Evolutionary conservation across 2,797 vertebrate species (phyloP).

Genomic region (Sparidentex hasta): DNA sequence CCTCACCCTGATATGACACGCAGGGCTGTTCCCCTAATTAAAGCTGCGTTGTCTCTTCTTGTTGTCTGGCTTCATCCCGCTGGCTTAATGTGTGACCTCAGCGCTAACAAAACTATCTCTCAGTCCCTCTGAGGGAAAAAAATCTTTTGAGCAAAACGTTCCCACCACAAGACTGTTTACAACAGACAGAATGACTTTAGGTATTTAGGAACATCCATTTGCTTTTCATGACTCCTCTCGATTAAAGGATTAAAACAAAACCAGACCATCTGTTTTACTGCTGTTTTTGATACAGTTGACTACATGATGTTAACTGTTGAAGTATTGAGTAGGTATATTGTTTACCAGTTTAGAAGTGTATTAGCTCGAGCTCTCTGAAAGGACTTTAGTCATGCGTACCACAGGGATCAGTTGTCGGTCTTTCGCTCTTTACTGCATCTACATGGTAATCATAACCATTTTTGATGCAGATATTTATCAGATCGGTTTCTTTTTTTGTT

Average conservation of each 20-base stretch:
- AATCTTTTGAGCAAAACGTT: conserved; percentile 48
- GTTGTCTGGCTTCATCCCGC: conserved; percentile 45
- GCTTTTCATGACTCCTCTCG: conserved; percentile 14
- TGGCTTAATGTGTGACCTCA: conserved; percentile 60
- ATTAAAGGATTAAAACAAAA: conserved; percentile 16
- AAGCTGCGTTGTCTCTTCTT: conserved; percentile 49
- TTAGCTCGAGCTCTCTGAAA: background rate
- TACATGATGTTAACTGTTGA: conserved; percentile 1
- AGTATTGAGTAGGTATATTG: background rate
- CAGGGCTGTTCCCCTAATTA: conserved; percentile 58
- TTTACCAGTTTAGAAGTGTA: background rate
- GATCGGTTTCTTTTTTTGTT: background rate
- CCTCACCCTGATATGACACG: conserved; percentile 41
- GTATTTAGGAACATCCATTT: conserved; percentile 20
- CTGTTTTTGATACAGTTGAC: background rate
- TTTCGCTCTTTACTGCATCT: background rate
- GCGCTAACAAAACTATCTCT: conserved; percentile 49
- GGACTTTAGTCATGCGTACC: background rate
- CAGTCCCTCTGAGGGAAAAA: conserved; percentile 47
- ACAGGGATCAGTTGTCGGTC: background rate
- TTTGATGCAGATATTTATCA: background rate
- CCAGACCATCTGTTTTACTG: conserved; percentile 7
- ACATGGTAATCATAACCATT: background rate
- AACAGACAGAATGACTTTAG: conserved; percentile 32
- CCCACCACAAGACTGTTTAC: conserved; percentile 37